These are phyloP conservation scores for Pomatostomus ruficeps DNA, from an alignment of 2,113 vertebrate genomes.

Conservation along the genomic window DNA sequence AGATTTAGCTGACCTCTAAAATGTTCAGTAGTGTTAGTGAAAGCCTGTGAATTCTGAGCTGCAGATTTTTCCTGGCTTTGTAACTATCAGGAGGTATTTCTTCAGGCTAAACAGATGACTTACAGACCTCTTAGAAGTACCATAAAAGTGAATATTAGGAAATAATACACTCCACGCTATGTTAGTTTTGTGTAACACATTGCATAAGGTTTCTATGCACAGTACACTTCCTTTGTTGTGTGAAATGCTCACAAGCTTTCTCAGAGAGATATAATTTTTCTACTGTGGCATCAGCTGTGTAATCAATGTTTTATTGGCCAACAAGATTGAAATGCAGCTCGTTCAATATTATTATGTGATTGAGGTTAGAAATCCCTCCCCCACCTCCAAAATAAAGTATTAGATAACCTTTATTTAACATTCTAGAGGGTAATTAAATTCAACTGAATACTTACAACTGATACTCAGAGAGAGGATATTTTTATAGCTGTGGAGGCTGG, in stretches of 20 bases:
- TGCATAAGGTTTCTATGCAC: background rate
- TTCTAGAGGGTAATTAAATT: background rate
- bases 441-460: background rate
- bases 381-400: background rate
- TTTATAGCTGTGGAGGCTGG: background rate
- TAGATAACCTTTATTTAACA: slow-evolving; percentile 20
- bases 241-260: slow-evolving; percentile 17
- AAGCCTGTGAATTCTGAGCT: slow-evolving; percentile 3
- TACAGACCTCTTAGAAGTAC: slow-evolving; percentile 21
- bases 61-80: background rate
- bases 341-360: slow-evolving; percentile 25
- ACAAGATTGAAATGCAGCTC: background rate
- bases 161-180: background rate
- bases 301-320: slow-evolving; percentile 56
- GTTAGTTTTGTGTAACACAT: background rate
- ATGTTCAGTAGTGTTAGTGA: background rate
- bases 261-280: background rate
- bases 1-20: background rate
- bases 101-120: slow-evolving; percentile 39
- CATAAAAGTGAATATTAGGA: slow-evolving; percentile 14
- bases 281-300: slow-evolving; percentile 53
- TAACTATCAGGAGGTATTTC: slow-evolving; percentile 18
- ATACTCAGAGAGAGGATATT: background rate
- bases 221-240: background rate
- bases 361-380: background rate